Base-by-base conservation (phyloP, 1,140 invertebrate species). In the Penaeus vannamei region DNA sequence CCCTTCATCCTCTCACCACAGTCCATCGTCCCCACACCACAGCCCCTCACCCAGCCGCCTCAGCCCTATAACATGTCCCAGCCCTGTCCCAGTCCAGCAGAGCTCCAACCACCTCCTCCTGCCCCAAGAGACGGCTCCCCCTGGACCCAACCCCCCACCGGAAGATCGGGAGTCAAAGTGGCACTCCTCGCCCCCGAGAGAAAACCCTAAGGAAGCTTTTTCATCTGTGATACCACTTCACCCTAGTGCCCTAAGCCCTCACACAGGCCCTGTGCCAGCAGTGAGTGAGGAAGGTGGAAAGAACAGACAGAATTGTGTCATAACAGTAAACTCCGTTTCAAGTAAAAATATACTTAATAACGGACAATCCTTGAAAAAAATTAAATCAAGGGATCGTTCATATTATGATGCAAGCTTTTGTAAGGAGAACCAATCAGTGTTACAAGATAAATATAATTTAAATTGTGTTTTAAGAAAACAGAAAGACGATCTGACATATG, bases 211-310 rank as follows among this genome's bases (percentile, higher is more conserved):
- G 87, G 87, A 89, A 89, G 87, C 87, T 89, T 89, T 84, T 89
- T 89, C 87, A 89, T 85, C 87, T 89, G 87, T 89, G 87, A 89
- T 89, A 89, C 87, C 87, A 84, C 64, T 89, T 89, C 87, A 89
- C 87, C 87, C 87, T 89, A 89, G 87, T 89, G 87, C 87, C 87
- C 87, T 89, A 89, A 89, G 83, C 79, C 83, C 87, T 89, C 81
- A 89, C 59, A 77, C 87, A 62, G 76, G 87, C 83, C 82, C 87
- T 53, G 61, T 89, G 82, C 32, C 69, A 83, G 82, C 82, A 62
- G 83, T 60, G 79, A 81, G 72, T 62, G 82, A 84, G 69, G 72
- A 89, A 79, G 64, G 72, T 64, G 72, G 87, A 84, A 85, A 80
- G 82, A 89, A 80, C 53, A 84, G 60, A 53, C 87, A 80, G 69